Percentiles rank a stretch among this genome's conserved stretches.
Evolutionary conservation across 2,113 vertebrate species (phyloP).

Genomic region (Phoxinus phoxinus): DNA sequence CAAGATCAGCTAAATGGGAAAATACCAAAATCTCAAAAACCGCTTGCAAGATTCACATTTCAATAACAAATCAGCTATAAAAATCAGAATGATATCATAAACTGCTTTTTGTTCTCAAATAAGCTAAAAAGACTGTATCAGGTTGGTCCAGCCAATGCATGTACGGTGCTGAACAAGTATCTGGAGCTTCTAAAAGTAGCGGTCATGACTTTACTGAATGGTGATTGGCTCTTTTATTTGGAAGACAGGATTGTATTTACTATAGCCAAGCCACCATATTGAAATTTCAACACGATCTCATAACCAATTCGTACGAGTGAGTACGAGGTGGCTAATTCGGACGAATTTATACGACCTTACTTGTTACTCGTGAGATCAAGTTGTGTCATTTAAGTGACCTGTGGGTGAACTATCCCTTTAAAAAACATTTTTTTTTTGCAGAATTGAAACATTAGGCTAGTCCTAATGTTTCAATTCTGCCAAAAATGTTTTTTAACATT

Average conservation of each 20-base stretch:
- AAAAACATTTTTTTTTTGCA: neutral
- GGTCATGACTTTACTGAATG: neutral
- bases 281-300: no score
- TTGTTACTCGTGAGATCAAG: no score
- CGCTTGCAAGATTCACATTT: neutral
- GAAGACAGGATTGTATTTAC: neutral
- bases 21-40: neutral
- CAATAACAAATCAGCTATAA: neutral
- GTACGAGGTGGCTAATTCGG: no score
- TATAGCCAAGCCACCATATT: no score
- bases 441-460: no score
- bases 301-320: no score
- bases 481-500: no score
- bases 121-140: neutral
- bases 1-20: neutral
- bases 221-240: neutral
- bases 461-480: no score
- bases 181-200: neutral
- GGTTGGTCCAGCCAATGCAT: neutral
- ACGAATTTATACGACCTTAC: no score
- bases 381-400: neutral
- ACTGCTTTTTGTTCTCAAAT: neutral
- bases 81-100: neutral
- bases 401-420: neutral
- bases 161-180: neutral